Base-by-base conservation (phyloP, 1,140 invertebrate genomes). In the Drosophila pallidifrons region DNA sequence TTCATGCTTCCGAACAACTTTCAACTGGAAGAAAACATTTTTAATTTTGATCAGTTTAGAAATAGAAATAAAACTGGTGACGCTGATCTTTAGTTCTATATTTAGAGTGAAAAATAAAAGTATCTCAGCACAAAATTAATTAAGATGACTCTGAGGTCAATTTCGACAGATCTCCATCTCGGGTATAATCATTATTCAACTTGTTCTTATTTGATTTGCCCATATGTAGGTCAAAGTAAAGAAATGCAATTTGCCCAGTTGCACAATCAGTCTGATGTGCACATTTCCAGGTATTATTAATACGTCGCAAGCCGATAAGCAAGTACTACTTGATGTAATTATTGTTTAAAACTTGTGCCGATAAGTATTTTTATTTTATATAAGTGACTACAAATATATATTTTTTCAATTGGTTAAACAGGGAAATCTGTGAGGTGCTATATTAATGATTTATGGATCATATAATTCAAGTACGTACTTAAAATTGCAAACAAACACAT, bases 1-100 rank as follows among this genome's bases (percentile, higher is more conserved):
- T 82, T 91, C 91, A 92, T 91, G 1, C 49, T 91, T 67, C 28
- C 54, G 51, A 78, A 25, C 20, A 57, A 30, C 52, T 79, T 58
- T 69, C 63, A 46, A 59, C 88, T 91, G 41, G 57, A 76, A 59
- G 32, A 65, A 49, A 60, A 63, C 59, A 76, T 67, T 73, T 63
- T 67, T 30, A 76, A 79, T 73, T 88, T 89, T 15, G 51, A 73
- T 65, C 57, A 87, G 25, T 46, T 51, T 25, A 46, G 8, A 59
- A 41, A 68, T 54, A 52, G 13, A n/a, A 30, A 20, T 59, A 20
- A 67, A 75, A 57, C 43, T 25, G 77, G 46, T 76, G 51, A 82
- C 71, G 65, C 45, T 68, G 57, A 64, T 81, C 55, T 4, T 69
- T 28, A 41, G 13, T 57, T 52, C 46, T 49, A 20, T 20, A 41